A percentile compares a stretch with the other conserved stretches of the same genome.
Conservation (phyloP, 1,140 invertebrate species). For the Argopecten irradians region DNA sequence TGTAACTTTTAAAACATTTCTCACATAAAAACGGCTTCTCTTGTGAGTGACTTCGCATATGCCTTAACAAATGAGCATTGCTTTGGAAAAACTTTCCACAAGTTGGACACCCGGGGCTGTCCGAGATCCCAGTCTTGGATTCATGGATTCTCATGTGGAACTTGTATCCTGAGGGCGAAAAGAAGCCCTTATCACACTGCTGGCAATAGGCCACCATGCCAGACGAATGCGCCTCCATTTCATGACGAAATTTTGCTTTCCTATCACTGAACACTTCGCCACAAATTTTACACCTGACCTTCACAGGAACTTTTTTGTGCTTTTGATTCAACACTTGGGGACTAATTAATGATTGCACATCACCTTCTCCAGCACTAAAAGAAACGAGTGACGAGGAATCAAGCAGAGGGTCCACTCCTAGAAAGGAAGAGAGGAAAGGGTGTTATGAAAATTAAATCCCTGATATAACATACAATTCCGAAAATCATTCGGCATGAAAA, state of each 20-base stretch:
- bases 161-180: background rate
- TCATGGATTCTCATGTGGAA: conserved; percentile 2
- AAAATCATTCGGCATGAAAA: too few relatives aligned
- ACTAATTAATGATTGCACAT: background rate
- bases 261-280: background rate
- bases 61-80: background rate
- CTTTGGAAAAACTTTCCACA: conserved; percentile 21
- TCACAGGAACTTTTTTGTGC: background rate
- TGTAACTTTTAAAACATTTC: background rate
- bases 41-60: conserved; percentile 14
- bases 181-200: background rate
- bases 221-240: background rate
- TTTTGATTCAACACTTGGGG: conserved; percentile 5
- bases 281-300: background rate
- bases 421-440: background rate
- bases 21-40: background rate
- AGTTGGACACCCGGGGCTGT: background rate
- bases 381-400: background rate
- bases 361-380: background rate
- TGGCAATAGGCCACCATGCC: background rate
- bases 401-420: background rate
- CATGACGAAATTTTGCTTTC: background rate
- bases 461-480: too few relatives aligned
- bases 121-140: background rate
- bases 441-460: too few relatives aligned